Evolutionary conservation across 2,888 invertebrate species (phyloP), one percentile per base, ranked within the genome.

Genomic region (Heliconius cydno): DNA sequence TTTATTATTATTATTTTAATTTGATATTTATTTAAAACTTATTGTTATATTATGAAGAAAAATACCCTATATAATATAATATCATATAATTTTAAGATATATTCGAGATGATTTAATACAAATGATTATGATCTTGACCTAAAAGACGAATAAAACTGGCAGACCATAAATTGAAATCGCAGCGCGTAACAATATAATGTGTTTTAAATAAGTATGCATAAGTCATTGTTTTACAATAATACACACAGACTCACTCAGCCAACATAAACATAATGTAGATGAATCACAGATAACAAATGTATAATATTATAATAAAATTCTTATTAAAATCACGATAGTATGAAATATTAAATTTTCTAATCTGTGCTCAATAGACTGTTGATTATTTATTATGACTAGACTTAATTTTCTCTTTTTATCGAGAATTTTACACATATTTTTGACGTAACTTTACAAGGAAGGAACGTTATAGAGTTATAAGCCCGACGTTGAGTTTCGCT

Each of bases 201-300:
- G 79, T 79, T 79, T 78, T 79, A 76, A 79, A 76, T 79, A 79
- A 79, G 74, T 66, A 66, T 72, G 76, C 75, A 72, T 67, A 71
- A 72, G 66, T 76, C 71, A 76, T 71, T 79, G 66, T 63, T 79
- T 79, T 79, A 79, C 71, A 76, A 79, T 76, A 79, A 60, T 12
- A 60, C 60, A 73, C 41, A 79, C 41, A 25, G 38, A 46, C 63
- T 75, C 28, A 66, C 75, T 75, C 65, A 75, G 28, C 75, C 63
- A 46, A 66, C 15, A 75, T 66, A 75, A 75, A 75, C 75, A 75
- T 75, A 66, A 75, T 66, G 65, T 66, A 75, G 75, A 75, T 75
- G 75, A 75, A 75, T 75, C 75, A 75, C 30, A 46, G 75, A 66
- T 75, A 65, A 75, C 46, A 75, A 66, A 65, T 75, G 22, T 28